A percentile compares a stretch with the other conserved stretches of the same genome.
These are phyloP conservation scores for Drosophila anomalata DNA, from an alignment of 2,888 invertebrate species.

Conservation along the genomic window DNA sequence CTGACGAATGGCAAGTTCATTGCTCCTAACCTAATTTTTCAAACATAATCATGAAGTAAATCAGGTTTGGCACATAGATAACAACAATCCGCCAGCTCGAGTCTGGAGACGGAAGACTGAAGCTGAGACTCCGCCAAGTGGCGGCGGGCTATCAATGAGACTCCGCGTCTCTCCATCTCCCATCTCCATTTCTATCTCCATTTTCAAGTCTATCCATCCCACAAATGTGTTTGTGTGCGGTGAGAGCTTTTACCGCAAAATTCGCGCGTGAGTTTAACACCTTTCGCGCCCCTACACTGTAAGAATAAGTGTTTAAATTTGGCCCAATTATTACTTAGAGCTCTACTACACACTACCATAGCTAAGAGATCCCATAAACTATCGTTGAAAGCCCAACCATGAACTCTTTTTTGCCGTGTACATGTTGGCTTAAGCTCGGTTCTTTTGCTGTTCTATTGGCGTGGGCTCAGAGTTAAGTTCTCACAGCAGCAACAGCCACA, in stretches of 20 bases:
- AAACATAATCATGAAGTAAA: conserved; percentile 81
- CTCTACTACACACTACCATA: background rate
- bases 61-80: conserved; percentile 76
- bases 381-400: background rate
- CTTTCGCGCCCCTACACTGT: conserved; percentile 57
- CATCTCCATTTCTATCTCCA: conserved; percentile 20
- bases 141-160: conserved; percentile 55
- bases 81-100: conserved; percentile 53
- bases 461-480: conserved; percentile 44
- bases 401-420: conserved; percentile 5
- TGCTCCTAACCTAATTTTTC: conserved; percentile 83
- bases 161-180: conserved; percentile 34
- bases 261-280: conserved; percentile 74
- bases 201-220: conserved; percentile 12
- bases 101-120: conserved; percentile 32
- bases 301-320: background rate
- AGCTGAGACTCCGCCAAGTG: conserved; percentile 57
- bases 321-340: background rate
- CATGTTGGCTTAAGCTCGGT: conserved; percentile 14
- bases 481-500: conserved; percentile 37
- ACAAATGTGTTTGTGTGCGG: conserved; percentile 48
- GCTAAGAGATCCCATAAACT: background rate
- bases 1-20: conserved; percentile 80
- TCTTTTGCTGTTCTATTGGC: conserved; percentile 40
- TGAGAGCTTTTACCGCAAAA: conserved; percentile 74